Conservation (phyloP, 2,113 vertebrate species). For the Catharus minimus region DNA sequence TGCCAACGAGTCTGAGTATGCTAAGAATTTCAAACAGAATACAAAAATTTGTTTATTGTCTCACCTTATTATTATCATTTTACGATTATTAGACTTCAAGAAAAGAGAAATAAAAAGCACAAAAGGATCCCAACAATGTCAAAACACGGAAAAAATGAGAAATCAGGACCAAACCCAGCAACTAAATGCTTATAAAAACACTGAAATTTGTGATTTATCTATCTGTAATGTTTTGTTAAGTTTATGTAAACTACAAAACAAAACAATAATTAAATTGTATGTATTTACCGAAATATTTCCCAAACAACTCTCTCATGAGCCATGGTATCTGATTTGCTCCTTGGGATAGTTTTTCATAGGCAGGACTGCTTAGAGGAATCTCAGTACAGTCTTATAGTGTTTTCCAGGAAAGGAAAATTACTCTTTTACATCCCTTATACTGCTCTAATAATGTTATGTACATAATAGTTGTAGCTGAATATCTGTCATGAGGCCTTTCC, state of each 20-base stretch:
- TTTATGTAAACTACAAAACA: background rate
- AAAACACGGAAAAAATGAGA: background rate
- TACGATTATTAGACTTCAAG: background rate
- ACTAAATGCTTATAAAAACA: background rate
- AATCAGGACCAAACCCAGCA: background rate
- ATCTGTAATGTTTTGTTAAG: background rate
- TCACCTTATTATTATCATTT: background rate
- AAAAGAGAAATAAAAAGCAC: background rate
- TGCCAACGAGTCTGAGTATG: background rate
- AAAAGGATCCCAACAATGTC: background rate
- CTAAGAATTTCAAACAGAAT: background rate
- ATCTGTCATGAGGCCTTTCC: background rate
- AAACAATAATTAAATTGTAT: background rate
- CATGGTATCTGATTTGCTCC: background rate
- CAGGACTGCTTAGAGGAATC: background rate
- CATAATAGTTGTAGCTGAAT: background rate
- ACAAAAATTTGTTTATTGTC: background rate
- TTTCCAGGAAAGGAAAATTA: conserved; percentile 24
- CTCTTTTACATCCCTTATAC: background rate
- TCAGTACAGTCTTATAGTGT: background rate
- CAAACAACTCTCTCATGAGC: background rate
- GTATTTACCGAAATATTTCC: background rate
- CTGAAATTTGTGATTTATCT: background rate
- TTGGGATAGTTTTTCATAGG: background rate
- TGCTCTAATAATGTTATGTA: background rate